phyloP scores from a whole-genome alignment of 2,113 vertebrate species.

The Myrmecophaga tridactyla region DNA sequence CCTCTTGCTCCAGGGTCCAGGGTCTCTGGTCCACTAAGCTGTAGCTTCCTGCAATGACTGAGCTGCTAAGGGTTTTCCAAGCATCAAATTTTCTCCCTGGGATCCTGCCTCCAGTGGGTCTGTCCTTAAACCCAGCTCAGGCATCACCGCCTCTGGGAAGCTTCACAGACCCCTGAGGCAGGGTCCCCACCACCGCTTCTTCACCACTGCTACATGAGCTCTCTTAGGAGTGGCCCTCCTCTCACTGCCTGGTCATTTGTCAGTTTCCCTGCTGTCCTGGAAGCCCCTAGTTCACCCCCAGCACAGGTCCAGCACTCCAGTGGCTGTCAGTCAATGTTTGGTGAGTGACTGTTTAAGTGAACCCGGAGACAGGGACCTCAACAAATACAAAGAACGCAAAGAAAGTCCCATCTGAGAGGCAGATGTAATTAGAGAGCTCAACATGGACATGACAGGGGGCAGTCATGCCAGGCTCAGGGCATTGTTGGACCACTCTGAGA shows the following conservation, averaged over 20 bases:
- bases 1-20: rapidly evolving
- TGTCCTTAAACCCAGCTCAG: neutral
- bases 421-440: neutral
- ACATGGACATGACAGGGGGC: rapidly evolving
- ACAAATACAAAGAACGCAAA: neutral
- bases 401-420: neutral
- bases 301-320: neutral
- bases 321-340: neutral
- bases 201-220: too few relatives aligned
- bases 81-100: neutral
- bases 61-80: neutral
- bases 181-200: too few relatives aligned
- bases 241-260: neutral
- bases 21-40: neutral
- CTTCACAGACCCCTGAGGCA: too few relatives aligned
- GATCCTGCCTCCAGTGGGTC: neutral
- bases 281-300: neutral
- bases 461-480: neutral
- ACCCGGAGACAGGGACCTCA: neutral
- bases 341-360: neutral
- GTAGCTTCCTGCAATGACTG: neutral
- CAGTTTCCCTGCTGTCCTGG: neutral
- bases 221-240: neutral
- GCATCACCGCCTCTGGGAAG: neutral
- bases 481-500: neutral